A percentile compares a stretch with the other conserved stretches of the same genome.
These are phyloP conservation scores for Paracyclopina nana DNA, from an alignment of 1,140 invertebrate species.

Conservation along the genomic window DNA sequence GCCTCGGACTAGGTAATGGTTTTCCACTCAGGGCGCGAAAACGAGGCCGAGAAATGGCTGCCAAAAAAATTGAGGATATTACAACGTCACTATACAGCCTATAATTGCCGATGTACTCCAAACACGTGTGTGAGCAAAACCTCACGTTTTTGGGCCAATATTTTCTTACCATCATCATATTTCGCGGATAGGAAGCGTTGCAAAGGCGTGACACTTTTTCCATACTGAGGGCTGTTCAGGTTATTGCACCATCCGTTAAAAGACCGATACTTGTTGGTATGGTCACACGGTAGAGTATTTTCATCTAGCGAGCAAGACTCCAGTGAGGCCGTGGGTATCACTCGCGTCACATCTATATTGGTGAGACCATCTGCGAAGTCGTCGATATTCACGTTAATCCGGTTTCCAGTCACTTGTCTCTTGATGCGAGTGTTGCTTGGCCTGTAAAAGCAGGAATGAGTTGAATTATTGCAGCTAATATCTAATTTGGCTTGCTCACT, in stretches of 20 bases:
- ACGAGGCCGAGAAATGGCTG: constrained; percentile 50
- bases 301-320: constrained; percentile 27
- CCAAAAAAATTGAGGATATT: constrained; percentile 16
- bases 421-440: constrained; percentile 11
- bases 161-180: constrained; percentile 14
- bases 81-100: not conserved
- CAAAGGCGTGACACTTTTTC: constrained; percentile 23
- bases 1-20: constrained; percentile 52
- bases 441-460: not conserved
- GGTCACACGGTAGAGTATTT: constrained; percentile 35
- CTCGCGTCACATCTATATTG: constrained; percentile 28
- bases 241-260: constrained; percentile 40
- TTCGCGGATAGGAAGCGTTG: constrained; percentile 9
- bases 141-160: not conserved
- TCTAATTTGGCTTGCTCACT: constrained; percentile 14
- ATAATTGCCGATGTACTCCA: not conserved
- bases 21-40: constrained; percentile 45
- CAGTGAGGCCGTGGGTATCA: constrained; percentile 19
- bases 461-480: not conserved
- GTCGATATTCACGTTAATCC: constrained; percentile 22
- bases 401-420: constrained; percentile 9
- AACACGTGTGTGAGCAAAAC: too few relatives aligned
- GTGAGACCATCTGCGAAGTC: constrained; percentile 29
- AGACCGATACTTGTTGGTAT: constrained; percentile 31
- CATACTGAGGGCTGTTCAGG: constrained; percentile 30